These are phyloP conservation scores for Antechinus stuartii DNA, from an alignment of 2,113 vertebrate species.

Conservation along the genomic window DNA sequence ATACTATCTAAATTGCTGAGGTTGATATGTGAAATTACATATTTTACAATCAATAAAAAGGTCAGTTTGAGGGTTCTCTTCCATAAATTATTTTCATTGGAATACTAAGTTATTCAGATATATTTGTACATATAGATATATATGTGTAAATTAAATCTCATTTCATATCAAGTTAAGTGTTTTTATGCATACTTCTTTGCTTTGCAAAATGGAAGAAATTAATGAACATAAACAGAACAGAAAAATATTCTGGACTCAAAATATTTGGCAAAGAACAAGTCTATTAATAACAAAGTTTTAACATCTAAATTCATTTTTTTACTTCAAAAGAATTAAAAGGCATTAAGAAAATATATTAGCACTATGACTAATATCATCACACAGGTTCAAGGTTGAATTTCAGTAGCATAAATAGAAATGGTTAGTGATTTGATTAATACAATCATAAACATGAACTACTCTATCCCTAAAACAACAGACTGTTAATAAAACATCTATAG, in stretches of 20 bases:
- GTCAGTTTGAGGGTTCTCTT: neutral
- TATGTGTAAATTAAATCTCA: neutral
- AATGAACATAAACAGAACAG: neutral
- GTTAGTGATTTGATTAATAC: conserved; percentile 32
- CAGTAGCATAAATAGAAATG: neutral
- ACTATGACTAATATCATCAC: neutral
- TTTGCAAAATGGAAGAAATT: neutral
- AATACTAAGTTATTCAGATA: neutral
- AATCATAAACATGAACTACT: neutral
- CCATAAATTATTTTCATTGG: neutral
- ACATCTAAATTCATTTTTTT: neutral
- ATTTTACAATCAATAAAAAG: neutral
- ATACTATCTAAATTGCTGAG: conserved; percentile 55
- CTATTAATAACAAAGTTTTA: neutral
- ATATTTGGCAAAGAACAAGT: neutral
- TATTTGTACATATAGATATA: neutral
- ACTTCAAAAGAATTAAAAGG: neutral
- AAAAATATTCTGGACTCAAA: neutral
- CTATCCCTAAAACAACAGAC: conserved; percentile 9
- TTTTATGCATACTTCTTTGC: neutral
- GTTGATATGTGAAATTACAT: neutral
- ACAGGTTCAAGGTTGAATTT: neutral
- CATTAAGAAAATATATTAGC: neutral
- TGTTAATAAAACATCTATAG: neutral
- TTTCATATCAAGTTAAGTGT: neutral